Evolutionary conservation across 2,888 invertebrate species (phyloP).

Genomic region (Oligia fasciuncula): DNA sequence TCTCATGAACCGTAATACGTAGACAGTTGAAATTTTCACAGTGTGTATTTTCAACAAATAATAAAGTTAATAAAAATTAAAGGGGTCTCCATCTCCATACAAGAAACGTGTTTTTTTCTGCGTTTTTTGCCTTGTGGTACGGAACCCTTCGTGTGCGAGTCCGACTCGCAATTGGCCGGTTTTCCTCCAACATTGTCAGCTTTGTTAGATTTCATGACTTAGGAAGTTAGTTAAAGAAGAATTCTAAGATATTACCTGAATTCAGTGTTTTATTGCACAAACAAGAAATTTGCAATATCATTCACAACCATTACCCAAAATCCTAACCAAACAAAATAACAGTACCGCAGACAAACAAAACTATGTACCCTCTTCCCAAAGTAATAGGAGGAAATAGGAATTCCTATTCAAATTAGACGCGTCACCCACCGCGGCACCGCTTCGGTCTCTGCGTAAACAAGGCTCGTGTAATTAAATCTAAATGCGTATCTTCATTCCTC

Average conservation of each 20-base stretch:
- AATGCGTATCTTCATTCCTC: slow-evolving; percentile 60
- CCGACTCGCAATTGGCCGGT: no score
- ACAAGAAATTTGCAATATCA: slow-evolving; percentile 30
- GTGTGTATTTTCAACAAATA: no score
- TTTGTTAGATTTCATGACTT: background rate
- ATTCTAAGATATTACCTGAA: background rate
- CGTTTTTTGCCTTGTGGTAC: no score
- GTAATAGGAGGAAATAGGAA: slow-evolving; percentile 49
- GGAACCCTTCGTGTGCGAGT: no score
- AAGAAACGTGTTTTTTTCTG: no score
- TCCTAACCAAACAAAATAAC: slow-evolving; percentile 38
- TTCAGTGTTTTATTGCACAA: background rate
- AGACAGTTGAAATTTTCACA: no score
- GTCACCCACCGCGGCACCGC: background rate
- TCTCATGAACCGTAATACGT: no score
- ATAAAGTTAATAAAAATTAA: no score
- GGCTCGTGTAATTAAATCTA: slow-evolving; percentile 63
- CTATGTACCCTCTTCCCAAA: slow-evolving; percentile 26
- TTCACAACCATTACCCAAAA: slow-evolving; percentile 24
- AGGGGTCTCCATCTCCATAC: no score
- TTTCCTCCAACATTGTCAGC: background rate
- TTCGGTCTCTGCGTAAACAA: slow-evolving; percentile 46
- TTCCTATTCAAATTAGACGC: slow-evolving; percentile 57
- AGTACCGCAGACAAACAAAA: slow-evolving; percentile 25
- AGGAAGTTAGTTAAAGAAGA: background rate